Evolutionary conservation across 2,797 vertebrate species (phyloP).

Genomic region (Enteromius radiatus): DNA sequence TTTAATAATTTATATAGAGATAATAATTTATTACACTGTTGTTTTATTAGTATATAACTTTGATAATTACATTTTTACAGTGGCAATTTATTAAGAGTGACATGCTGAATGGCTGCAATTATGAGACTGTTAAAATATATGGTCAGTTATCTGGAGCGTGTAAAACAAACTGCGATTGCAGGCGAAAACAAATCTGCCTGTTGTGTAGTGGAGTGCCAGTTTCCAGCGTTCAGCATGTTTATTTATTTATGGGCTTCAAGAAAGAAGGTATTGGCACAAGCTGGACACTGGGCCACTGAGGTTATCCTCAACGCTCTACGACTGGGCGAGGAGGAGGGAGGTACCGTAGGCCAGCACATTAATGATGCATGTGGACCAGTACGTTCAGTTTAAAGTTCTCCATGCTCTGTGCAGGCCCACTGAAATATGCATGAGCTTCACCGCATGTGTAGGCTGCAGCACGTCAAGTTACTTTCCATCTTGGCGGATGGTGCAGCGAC

Average conservation of each 20-base stretch:
- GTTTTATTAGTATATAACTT: slow-evolving; percentile 17
- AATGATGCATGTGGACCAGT: slow-evolving; percentile 75
- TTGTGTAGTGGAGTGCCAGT: slow-evolving; percentile 68
- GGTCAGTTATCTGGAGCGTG: slow-evolving; percentile 67
- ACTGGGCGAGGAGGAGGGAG: slow-evolving; percentile 60
- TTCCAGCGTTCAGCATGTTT: slow-evolving; percentile 67
- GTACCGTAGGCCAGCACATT: slow-evolving; percentile 68
- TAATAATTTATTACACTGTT: not conserved
- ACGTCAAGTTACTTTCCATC: slow-evolving; percentile 55
- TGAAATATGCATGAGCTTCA: slow-evolving; percentile 74
- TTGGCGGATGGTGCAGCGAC: slow-evolving; percentile 43
- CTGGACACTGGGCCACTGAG: slow-evolving; percentile 63
- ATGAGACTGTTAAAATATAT: slow-evolving; percentile 68
- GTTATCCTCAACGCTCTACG: slow-evolving; percentile 65
- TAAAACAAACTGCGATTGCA: slow-evolving; percentile 68
- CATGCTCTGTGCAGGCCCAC: slow-evolving; percentile 61
- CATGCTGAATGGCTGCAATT: slow-evolving; percentile 43
- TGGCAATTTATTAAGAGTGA: slow-evolving; percentile 15
- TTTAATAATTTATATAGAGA: slow-evolving; percentile 23
- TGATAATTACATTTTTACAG: slow-evolving; percentile 9
- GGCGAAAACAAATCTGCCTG: slow-evolving; percentile 74
- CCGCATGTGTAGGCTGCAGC: slow-evolving; percentile 53
- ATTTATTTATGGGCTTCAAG: slow-evolving; percentile 77
- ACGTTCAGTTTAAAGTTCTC: slow-evolving; percentile 71
- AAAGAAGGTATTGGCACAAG: slow-evolving; percentile 54